Evolutionary conservation across 2,888 invertebrate genomes (phyloP).

Genomic region (Acanthosoma haemorrhoidale): DNA sequence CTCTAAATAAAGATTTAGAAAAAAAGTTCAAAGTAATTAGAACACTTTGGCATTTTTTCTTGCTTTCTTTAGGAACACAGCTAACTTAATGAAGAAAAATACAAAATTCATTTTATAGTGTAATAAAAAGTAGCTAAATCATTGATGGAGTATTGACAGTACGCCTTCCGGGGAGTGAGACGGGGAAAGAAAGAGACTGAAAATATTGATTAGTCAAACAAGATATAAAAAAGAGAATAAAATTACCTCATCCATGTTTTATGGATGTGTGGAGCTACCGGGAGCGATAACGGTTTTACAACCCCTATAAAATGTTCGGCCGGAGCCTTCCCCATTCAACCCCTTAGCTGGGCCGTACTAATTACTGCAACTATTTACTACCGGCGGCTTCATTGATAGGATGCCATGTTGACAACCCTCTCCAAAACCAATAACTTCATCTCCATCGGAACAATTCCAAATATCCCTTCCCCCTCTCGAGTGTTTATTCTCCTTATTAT

Average conservation of each 20-base stretch:
- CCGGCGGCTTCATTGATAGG: constrained; percentile 11
- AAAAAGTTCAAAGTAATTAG: no score
- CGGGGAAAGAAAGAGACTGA: no score
- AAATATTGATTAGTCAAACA: constrained; percentile 14
- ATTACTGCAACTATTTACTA: constrained; percentile 8
- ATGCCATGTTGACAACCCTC: background rate
- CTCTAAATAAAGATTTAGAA: no score
- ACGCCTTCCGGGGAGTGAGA: no score
- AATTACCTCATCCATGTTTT: background rate
- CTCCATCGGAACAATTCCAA: constrained; percentile 15
- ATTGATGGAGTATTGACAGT: no score
- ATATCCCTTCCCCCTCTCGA: background rate
- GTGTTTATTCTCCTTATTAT: background rate
- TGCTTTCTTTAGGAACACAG: no score
- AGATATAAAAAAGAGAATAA: constrained; percentile 8
- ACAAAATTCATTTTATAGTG: no score
- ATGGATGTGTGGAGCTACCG: background rate
- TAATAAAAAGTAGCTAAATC: no score
- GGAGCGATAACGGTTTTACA: constrained; percentile 11
- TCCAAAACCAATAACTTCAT: constrained; percentile 23
- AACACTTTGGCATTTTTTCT: no score
- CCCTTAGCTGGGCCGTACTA: background rate
- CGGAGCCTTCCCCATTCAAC: background rate
- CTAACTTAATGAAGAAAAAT: no score
- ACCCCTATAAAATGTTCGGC: constrained; percentile 7